Evolutionary conservation across 2,888 invertebrate species (phyloP).

Genomic region (Pseudococcus longispinus): DNA sequence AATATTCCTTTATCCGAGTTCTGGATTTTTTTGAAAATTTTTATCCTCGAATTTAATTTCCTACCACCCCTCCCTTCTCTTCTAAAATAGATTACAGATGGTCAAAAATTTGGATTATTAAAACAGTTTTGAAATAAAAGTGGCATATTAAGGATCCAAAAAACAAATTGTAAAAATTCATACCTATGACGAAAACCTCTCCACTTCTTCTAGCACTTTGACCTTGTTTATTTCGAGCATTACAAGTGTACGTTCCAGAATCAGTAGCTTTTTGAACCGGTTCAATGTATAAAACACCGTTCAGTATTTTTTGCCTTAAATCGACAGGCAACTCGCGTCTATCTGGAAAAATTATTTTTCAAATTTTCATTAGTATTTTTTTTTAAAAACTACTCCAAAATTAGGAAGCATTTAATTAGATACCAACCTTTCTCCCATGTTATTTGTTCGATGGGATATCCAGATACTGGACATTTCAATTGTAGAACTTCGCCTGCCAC

Average conservation of each 20-base stretch:
- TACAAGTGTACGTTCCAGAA: slow-evolving; percentile 81
- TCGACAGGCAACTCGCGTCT: slow-evolving; percentile 79
- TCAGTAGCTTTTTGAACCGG: slow-evolving; percentile 78
- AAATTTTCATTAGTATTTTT: not conserved
- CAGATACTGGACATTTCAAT: slow-evolving; percentile 81
- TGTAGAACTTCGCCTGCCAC: slow-evolving; percentile 78
- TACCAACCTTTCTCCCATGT: slow-evolving; percentile 75
- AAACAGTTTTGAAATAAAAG: no score
- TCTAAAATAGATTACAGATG: no score
- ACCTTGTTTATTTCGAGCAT: slow-evolving; percentile 79
- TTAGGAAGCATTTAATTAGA: not conserved
- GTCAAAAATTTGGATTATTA: no score
- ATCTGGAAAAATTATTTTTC: slow-evolving; percentile 62
- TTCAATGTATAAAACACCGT: slow-evolving; percentile 77
- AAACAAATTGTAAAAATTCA: not conserved
- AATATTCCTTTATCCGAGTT: no score
- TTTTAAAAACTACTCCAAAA: not conserved
- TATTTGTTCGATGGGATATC: slow-evolving; percentile 81
- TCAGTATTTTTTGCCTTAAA: slow-evolving; percentile 75
- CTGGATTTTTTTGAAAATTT: no score
- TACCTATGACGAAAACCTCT: slow-evolving; percentile 80
- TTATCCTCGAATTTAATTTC: no score
- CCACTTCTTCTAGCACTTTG: slow-evolving; percentile 76
- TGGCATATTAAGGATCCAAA: no score
- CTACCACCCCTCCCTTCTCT: no score